Percentiles rank a stretch among this genome's conserved stretches.
Evolutionary conservation across 1,140 invertebrate species (phyloP).

Genomic region (Drusus annulatus): DNA sequence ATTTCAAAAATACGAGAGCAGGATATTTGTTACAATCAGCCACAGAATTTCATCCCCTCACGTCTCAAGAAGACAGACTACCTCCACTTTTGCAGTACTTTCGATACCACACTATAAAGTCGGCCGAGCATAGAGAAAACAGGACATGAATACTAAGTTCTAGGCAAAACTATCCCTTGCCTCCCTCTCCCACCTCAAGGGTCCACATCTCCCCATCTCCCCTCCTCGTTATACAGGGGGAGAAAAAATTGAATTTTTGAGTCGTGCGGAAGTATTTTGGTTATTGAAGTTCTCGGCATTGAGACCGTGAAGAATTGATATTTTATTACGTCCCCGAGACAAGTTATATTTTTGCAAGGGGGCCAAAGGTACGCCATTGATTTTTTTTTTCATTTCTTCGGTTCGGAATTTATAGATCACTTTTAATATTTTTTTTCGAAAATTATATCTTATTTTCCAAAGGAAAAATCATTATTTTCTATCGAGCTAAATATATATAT

Average conservation of each 20-base stretch:
- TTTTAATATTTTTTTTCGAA: conserved; percentile 16
- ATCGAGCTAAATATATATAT: too few relatives aligned
- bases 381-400: neutral
- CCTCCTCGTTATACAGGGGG: conserved; percentile 34
- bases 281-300: conserved; percentile 54
- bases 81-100: conserved; percentile 16
- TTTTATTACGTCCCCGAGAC: conserved; percentile 51
- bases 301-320: conserved; percentile 54
- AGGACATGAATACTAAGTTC: conserved; percentile 55
- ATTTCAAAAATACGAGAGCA: too few relatives aligned
- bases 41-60: neutral
- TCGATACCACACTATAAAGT: conserved; percentile 42
- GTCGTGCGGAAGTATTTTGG: conserved; percentile 56
- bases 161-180: conserved; percentile 27
- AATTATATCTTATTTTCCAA: too few relatives aligned
- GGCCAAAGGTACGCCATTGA: neutral
- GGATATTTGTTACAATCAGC: too few relatives aligned
- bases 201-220: neutral
- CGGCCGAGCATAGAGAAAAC: conserved; percentile 47
- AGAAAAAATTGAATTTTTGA: conserved; percentile 54
- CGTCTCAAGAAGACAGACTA: conserved; percentile 14
- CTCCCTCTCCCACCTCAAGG: neutral
- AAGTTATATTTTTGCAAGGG: conserved; percentile 12
- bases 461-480: too few relatives aligned
- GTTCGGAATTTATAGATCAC: conserved; percentile 18